These are phyloP conservation scores for Loris lydekkerianus DNA, from an alignment of 2,797 vertebrate species.

Conservation along the genomic window DNA sequence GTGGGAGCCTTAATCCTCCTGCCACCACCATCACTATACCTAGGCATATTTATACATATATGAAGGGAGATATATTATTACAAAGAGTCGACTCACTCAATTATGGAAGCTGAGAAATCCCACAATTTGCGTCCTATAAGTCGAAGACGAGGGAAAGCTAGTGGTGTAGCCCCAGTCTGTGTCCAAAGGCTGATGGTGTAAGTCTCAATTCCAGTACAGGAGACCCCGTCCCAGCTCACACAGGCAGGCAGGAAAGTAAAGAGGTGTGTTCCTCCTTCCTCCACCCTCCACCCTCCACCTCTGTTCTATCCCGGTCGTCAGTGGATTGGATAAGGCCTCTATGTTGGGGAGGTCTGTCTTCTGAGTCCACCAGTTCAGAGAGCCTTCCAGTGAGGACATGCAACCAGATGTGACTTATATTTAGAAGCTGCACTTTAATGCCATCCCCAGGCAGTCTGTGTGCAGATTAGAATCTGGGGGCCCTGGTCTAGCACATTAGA, in stretches of 20 bases:
- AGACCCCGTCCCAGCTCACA: background rate
- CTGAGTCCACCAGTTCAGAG: background rate
- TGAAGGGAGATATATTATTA: background rate
- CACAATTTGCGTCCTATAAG: fast-evolving
- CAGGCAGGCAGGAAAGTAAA: background rate
- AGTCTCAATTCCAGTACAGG: background rate
- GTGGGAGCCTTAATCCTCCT: background rate
- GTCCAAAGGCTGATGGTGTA: background rate
- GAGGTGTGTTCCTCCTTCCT: background rate
- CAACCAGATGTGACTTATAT: background rate
- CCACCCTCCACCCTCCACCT: background rate
- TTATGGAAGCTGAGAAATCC: background rate
- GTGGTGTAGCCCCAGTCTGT: background rate
- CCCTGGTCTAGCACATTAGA: background rate
- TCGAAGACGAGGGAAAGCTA: background rate
- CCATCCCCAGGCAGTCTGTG: background rate
- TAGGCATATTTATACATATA: fast-evolving
- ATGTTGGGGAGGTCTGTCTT: background rate
- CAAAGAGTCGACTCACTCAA: background rate
- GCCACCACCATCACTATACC: background rate
- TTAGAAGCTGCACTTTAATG: background rate
- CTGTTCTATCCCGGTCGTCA: background rate
- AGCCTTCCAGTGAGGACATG: fast-evolving
- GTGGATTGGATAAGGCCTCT: fast-evolving
- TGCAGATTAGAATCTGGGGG: background rate